Evolutionary conservation across 1,140 invertebrate genomes (phyloP), one percentile per base, ranked within the genome.

Genomic region (Eueides isabella): DNA sequence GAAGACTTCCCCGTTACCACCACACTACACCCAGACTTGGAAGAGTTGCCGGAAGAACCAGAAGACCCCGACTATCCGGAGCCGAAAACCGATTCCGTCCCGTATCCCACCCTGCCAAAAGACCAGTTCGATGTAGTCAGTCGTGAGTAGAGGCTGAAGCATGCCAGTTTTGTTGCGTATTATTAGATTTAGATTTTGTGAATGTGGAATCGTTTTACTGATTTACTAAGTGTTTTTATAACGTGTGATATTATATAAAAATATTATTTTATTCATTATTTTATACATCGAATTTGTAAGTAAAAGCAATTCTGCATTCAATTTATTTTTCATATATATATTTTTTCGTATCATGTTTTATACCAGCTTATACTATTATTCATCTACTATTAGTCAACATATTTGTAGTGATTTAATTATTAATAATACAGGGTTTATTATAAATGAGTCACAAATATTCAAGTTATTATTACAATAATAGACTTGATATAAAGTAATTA

Each of bases 131-230:
- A 88, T 85, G 82, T 87, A 84, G 79, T 85, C 77, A 83, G 85
- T 93, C 87, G 92, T 94, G 91, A 94, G 93, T 94, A 94, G 92
- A 83, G 85, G 89, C 90, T 88, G 85, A 77, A 83, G 90, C 92
- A 94, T 94, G 93, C 89, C 86, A 82, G 82, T 89, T 90, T 89
- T 87, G 84, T 93, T 92, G 87, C 88, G 68, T 79, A 62, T 81
- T 84, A 82, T 84, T 83, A 82, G 62, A 86, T 80, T 76, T 79
- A 67, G 78, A 79, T 61, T 28, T 35, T 77, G 68, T 61, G 41
- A 62, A 70, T 68, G 16, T 64, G 61, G 69, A 69, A 61, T 61
- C 30, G 44, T 61, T 68, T 31, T 63, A 16, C 28, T 12, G 41
- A 16, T 48, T 9, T 7, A 7, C 2, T 44, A 44, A 19, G 7